Evolutionary conservation across 1,140 invertebrate genomes (phyloP).

Genomic region (Zophobas morio): DNA sequence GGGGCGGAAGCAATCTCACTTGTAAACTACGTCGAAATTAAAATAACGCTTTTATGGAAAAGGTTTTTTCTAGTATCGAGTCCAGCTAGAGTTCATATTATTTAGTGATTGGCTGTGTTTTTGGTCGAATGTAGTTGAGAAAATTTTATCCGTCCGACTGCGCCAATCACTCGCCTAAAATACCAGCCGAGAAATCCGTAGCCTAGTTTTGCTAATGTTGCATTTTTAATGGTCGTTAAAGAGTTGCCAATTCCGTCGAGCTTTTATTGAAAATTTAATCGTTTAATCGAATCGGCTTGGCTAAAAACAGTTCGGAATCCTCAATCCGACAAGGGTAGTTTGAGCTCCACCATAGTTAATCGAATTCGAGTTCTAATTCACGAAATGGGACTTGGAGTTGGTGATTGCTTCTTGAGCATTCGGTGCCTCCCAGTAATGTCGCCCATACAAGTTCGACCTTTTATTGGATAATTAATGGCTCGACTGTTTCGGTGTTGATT

Average conservation of each 20-base stretch:
- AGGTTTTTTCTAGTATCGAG: too few relatives aligned
- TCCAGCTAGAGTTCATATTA: too few relatives aligned
- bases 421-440: slow-evolving; percentile 28
- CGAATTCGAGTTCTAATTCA: slow-evolving; percentile 40
- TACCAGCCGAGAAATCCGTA: neutral
- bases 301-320: slow-evolving; percentile 30
- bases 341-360: slow-evolving; percentile 24
- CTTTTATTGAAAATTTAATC: slow-evolving; percentile 31
- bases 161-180: neutral
- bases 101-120: too few relatives aligned
- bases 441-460: slow-evolving; percentile 16
- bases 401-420: slow-evolving; percentile 32
- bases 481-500: neutral
- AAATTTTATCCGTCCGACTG: neutral
- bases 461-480: slow-evolving; percentile 36
- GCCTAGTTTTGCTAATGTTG: neutral
- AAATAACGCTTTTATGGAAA: too few relatives aligned
- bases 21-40: too few relatives aligned
- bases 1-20: too few relatives aligned
- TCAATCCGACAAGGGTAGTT: slow-evolving; percentile 37
- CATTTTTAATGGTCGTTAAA: slow-evolving; percentile 12
- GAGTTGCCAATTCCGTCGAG: slow-evolving; percentile 7
- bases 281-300: slow-evolving; percentile 26
- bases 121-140: neutral
- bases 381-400: slow-evolving; percentile 31